Percentiles rank a stretch among this genome's conserved stretches.
Evolutionary conservation across 2,113 vertebrate species (phyloP).

Genomic region (Sigmodon hispidus): DNA sequence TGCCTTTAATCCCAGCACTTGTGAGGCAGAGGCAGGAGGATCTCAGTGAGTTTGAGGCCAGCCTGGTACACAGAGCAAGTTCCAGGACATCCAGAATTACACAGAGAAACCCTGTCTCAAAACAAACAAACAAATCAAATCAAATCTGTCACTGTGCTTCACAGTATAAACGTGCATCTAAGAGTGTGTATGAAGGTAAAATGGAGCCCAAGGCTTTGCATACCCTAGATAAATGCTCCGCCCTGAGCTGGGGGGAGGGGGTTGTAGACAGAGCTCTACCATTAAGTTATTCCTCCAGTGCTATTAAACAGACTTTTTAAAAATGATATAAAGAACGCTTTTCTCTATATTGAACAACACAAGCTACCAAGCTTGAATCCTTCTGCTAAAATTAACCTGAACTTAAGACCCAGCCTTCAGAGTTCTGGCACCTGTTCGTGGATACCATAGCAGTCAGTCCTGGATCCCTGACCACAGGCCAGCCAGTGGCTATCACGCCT

Average conservation of each 20-base stretch:
- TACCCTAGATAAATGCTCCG: background rate
- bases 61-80: background rate
- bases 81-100: background rate
- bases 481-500: background rate
- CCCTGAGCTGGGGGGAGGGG: too few species aligned
- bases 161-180: background rate
- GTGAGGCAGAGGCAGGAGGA: background rate
- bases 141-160: background rate
- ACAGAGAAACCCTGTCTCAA: background rate
- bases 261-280: background rate
- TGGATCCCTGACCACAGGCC: background rate
- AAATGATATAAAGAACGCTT: background rate
- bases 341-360: background rate
- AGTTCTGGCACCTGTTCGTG: background rate
- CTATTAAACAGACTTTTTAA: background rate
- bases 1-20: background rate
- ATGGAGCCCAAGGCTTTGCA: background rate
- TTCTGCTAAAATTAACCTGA: constrained; percentile 30
- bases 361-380: background rate
- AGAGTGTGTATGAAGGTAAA: background rate
- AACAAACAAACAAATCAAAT: background rate
- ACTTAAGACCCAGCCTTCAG: fast-evolving
- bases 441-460: background rate
- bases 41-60: background rate
- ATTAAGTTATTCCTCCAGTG: background rate